Conservation (phyloP, 2,797 vertebrate species). For the Coendou prehensilis region DNA sequence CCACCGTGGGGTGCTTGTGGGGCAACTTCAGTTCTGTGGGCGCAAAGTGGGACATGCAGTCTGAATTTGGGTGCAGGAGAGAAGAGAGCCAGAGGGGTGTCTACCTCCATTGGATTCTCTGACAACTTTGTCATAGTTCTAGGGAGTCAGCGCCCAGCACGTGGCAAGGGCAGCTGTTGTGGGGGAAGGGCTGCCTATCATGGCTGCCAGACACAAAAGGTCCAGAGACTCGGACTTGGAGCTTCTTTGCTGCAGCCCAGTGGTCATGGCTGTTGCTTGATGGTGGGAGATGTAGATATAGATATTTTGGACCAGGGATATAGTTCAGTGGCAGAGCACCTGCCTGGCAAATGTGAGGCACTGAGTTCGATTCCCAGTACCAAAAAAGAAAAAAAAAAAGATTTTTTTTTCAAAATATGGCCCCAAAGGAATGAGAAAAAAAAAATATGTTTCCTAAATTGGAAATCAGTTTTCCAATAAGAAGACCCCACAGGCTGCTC, state of each 20-base stretch:
- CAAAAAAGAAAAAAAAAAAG: too few relatives aligned
- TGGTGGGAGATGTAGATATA: not conserved
- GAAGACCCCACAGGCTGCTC: not conserved
- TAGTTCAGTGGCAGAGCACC: too few relatives aligned
- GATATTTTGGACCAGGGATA: not conserved
- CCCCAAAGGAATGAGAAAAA: not conserved
- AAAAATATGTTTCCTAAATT: not conserved
- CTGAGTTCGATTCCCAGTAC: too few relatives aligned
- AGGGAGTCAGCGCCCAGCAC: not conserved
- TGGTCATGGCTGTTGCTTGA: not conserved
- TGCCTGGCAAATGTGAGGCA: too few relatives aligned
- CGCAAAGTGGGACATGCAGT: not conserved
- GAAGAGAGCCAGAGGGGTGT: not conserved
- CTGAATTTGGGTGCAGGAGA: not conserved
- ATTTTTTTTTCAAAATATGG: not conserved
- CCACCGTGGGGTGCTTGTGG: not conserved
- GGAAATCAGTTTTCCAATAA: slow-evolving; percentile 36
- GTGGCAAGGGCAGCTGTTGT: not conserved
- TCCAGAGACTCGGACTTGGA: not conserved
- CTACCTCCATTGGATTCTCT: not conserved
- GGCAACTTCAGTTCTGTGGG: not conserved
- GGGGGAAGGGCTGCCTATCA: not conserved
- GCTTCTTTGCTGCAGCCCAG: not conserved
- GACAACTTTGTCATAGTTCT: not conserved
- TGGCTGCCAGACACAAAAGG: slow-evolving; percentile 5